A percentile compares a stretch with the other conserved stretches of the same genome.
Evolutionary conservation across 2,113 vertebrate genomes (phyloP).

Genomic region (Chloropsis cyanopogon): DNA sequence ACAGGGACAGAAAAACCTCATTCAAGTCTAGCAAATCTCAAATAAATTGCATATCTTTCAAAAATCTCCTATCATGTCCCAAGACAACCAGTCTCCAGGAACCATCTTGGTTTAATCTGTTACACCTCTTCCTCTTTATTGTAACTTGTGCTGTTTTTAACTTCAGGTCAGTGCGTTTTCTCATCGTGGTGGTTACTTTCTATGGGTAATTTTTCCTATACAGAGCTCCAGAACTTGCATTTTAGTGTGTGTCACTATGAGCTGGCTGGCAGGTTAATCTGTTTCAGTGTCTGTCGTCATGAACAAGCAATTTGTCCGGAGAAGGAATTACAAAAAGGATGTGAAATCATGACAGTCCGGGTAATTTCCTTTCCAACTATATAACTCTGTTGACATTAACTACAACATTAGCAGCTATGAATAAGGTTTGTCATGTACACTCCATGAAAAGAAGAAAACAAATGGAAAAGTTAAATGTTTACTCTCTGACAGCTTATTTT

Average conservation of each 20-base stretch:
- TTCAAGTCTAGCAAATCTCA: background rate
- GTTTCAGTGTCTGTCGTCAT: background rate
- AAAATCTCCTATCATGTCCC: background rate
- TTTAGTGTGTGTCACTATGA: background rate
- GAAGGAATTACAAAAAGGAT: conserved; percentile 42
- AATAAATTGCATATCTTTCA: background rate
- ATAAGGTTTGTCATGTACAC: conserved; percentile 12
- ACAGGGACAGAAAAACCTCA: background rate
- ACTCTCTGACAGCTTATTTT: background rate
- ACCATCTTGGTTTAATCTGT: background rate
- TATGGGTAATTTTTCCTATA: background rate
- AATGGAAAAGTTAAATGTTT: conserved; percentile 52
- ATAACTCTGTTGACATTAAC: conserved; percentile 34
- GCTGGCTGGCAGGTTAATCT: background rate
- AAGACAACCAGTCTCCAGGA: background rate
- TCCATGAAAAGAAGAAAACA: conserved; percentile 33
- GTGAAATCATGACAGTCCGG: conserved; percentile 8
- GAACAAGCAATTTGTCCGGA: conserved; percentile 2
- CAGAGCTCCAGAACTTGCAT: background rate
- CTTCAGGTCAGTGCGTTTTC: background rate
- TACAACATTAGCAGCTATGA: conserved; percentile 27
- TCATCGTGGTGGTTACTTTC: background rate
- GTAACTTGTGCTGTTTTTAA: background rate
- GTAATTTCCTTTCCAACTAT: conserved; percentile 53
- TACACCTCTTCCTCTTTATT: background rate